Evolutionary conservation across 2,888 invertebrate genomes (phyloP), one percentile per base, ranked within the genome.

Genomic region (Heliconius sara): DNA sequence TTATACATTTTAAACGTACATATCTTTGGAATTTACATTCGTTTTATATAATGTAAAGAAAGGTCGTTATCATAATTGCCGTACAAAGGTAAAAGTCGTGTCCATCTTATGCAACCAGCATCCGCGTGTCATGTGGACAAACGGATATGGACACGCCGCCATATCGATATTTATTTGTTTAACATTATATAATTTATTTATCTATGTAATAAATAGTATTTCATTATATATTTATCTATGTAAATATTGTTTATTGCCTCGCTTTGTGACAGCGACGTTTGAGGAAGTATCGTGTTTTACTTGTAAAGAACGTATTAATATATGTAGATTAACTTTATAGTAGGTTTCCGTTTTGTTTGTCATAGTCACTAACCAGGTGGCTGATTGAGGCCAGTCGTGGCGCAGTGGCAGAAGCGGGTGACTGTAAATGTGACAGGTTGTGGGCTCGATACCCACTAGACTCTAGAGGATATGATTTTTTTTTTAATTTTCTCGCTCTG

Each of bases 141-240:
- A 34, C n/a, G 1, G 9, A 34, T 4, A 10, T 57, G 30, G 30
- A 16, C 66, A 30, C 19, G 30, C 22, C 9, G 7, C 9, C 57
- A 19, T 66, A 27, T 66, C 25, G 19, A 34, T 66, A 34, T 34
- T 34, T 34, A 71, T 52, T 71, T 71, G 71, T 71, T 71, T 52
- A 71, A 52, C 1, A 34, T 47, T 47, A 47, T 47, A 19, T 47
- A 0, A 47, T 47, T 47, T 47, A 47, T 19, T 47, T 47, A 47
- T 47, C 16, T 47, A 16, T 47, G 34, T 47, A 5, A 47, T 47
- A 13, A 47, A 47, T 47, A 47, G 5, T 47, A 47, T 47, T 47
- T 43, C 0, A 43, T 43, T 43, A 43, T 43, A 16, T 47, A 47
- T 47, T 47, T 47, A 16, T 47, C 16, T 47, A 57, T 57, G 22